These are phyloP conservation scores for Rhinogobius similis DNA, from an alignment of 2,113 vertebrate species.

Conservation along the genomic window DNA sequence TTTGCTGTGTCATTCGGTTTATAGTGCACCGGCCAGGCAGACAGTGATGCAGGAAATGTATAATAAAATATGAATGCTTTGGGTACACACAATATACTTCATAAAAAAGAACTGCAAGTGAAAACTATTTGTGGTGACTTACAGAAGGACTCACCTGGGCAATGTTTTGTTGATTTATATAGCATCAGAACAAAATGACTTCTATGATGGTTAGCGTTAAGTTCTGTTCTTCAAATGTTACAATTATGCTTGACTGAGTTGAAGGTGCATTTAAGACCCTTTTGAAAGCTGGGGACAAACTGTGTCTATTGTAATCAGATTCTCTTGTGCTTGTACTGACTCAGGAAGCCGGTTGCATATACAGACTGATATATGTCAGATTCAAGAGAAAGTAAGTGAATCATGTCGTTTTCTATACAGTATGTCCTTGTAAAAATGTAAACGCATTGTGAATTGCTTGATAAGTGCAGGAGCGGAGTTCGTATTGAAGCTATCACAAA, in stretches of 20 bases:
- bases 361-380: neutral
- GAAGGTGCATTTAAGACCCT: slow-evolving; percentile 1
- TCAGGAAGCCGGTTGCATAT: slow-evolving; percentile 6
- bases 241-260: slow-evolving; percentile 13
- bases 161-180: neutral
- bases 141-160: neutral
- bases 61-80: neutral
- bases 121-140: neutral
- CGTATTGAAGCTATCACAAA: too few species aligned
- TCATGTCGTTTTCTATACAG: neutral
- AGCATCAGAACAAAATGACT: neutral
- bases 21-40: neutral
- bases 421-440: neutral
- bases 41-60: neutral
- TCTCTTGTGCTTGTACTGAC: slow-evolving; percentile 8
- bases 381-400: slow-evolving; percentile 13
- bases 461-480: too few species aligned
- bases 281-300: slow-evolving; percentile 8
- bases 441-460: neutral
- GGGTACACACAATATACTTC: neutral
- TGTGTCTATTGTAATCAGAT: neutral
- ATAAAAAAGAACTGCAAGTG: neutral
- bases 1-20: slow-evolving; percentile 16
- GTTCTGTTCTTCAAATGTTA: slow-evolving; percentile 25
- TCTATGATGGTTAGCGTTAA: too few species aligned